These are phyloP conservation scores for Mellivora capensis DNA, from an alignment of 2,113 vertebrate species.

Conservation along the genomic window DNA sequence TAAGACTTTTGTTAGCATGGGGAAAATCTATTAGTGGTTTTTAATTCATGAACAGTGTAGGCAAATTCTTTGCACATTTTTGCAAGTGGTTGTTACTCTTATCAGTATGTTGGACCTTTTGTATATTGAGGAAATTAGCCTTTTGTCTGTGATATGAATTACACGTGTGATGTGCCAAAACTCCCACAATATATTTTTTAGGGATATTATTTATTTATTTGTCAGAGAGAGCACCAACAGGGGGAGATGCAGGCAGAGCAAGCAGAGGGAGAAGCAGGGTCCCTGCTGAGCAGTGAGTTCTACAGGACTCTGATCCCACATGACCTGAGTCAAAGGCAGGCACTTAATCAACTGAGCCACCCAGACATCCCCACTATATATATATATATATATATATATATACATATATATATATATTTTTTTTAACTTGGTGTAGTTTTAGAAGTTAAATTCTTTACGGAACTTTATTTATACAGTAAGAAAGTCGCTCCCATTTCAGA, in stretches of 20 bases:
- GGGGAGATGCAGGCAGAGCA: too few species aligned
- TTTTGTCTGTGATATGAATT: neutral
- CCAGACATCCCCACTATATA: too few species aligned
- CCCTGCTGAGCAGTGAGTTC: too few species aligned
- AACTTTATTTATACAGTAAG: neutral
- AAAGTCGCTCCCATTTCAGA: neutral
- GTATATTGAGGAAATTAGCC: neutral
- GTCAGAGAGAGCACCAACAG: too few species aligned
- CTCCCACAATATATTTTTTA: neutral
- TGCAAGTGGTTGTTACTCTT: neutral
- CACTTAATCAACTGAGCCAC: too few species aligned
- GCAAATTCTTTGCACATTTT: neutral
- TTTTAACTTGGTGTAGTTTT: neutral
- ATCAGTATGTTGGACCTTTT: neutral
- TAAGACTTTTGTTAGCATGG: neutral
- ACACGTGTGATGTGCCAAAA: neutral
- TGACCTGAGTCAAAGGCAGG: too few species aligned
- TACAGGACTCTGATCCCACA: too few species aligned
- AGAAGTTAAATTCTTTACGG: neutral
- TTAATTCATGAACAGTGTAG: neutral
- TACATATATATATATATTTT: too few species aligned
- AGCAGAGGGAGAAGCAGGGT: too few species aligned
- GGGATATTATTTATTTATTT: too few species aligned
- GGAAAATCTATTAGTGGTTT: neutral
- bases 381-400: too few species aligned